These are phyloP conservation scores for Hypotaenidia okinawae DNA, from an alignment of 2,797 vertebrate genomes.

Conservation along the genomic window DNA sequence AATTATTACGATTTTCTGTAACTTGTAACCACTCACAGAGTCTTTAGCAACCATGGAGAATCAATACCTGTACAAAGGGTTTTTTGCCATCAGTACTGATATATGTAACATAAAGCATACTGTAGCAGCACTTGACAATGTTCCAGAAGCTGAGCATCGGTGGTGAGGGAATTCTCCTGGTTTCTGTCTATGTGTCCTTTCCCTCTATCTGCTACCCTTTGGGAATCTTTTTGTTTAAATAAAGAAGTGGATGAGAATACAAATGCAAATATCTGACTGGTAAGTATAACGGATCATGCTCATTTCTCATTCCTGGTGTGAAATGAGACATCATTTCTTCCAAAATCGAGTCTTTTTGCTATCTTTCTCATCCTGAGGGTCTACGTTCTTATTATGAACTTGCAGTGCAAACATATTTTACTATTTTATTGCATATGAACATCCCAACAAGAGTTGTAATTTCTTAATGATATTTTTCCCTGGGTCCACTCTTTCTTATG, in stretches of 20 bases:
- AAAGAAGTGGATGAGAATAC: background rate
- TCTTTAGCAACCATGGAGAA: background rate
- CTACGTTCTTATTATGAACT: background rate
- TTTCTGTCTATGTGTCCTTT: background rate
- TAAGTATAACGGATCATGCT: background rate
- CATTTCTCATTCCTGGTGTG: slow-evolving; percentile 1
- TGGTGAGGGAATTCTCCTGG: background rate
- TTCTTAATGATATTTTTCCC: background rate
- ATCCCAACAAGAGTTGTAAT: background rate
- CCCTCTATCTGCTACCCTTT: background rate
- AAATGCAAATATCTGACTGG: background rate
- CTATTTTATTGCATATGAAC: background rate
- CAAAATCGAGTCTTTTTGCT: background rate
- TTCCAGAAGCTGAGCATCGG: background rate
- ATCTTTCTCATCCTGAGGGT: background rate
- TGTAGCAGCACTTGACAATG: background rate
- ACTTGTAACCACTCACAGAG: background rate
- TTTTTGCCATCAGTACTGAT: background rate
- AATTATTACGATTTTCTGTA: background rate
- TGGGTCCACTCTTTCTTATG: background rate
- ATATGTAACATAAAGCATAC: background rate
- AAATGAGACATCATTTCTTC: slow-evolving; percentile 33
- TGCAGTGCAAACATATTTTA: background rate
- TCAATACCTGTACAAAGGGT: background rate
- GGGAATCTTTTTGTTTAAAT: background rate